phyloP scores from a whole-genome alignment of 2,113 vertebrate species.

The Pangasianodon hypophthalmus region DNA sequence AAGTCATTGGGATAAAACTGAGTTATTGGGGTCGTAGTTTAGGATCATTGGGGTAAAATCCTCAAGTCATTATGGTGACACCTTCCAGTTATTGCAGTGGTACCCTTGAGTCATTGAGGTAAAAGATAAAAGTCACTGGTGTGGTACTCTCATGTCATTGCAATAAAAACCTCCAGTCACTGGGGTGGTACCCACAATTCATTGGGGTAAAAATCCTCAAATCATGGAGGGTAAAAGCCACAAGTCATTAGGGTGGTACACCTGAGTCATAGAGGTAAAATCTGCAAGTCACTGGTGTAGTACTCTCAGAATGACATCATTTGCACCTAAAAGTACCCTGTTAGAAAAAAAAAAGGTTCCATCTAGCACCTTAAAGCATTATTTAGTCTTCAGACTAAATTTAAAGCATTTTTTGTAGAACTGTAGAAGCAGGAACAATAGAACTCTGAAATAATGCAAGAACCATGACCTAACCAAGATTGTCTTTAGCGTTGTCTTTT shows the following conservation, averaged over 20 bases:
- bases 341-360: neutral
- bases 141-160: neutral
- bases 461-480: neutral
- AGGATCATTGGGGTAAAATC: neutral
- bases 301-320: neutral
- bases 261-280: neutral
- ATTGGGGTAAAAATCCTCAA: neutral
- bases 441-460: neutral
- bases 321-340: neutral
- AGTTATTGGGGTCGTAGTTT: neutral
- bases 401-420: neutral
- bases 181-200: neutral
- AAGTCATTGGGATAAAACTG: neutral
- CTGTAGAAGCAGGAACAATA: neutral
- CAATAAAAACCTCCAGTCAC: neutral
- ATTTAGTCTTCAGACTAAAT: too few relatives aligned
- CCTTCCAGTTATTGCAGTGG: neutral
- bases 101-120: neutral
- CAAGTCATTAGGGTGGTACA: neutral
- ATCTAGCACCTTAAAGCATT: too few relatives aligned
- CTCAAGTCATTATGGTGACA: too few relatives aligned
- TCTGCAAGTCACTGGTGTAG: neutral
- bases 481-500: too few relatives aligned
- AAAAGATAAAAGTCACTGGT: neutral
- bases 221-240: too few relatives aligned